Percentiles rank a stretch among this genome's conserved stretches.
These are phyloP conservation scores for Tridacna gigas DNA, from an alignment of 2,888 invertebrate species.

Conservation along the genomic window DNA sequence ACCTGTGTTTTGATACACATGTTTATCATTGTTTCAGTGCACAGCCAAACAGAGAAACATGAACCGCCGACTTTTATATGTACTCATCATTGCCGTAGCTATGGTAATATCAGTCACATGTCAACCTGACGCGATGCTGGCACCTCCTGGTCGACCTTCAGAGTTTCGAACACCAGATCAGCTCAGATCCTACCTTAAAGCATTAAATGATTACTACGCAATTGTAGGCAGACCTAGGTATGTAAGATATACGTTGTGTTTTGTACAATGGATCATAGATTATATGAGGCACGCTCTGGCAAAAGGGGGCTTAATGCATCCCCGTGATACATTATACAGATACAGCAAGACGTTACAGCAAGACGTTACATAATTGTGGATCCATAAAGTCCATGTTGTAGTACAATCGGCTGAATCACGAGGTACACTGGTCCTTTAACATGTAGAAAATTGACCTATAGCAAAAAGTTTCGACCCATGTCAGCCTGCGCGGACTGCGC, in stretches of 20 bases:
- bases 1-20: not conserved
- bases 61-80: conserved; percentile 39
- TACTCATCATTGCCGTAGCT: conserved; percentile 65
- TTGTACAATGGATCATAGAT: no score
- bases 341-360: no score
- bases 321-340: not conserved
- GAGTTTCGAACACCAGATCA: conserved; percentile 86
- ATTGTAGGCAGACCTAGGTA: conserved; percentile 87
- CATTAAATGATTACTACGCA: conserved; percentile 87
- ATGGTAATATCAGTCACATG: conserved; percentile 70
- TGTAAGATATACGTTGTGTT: conserved; percentile 13
- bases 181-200: conserved; percentile 86
- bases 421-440: no score
- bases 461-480: not conserved
- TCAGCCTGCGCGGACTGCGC: not conserved
- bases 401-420: no score
- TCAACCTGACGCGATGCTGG: conserved; percentile 75
- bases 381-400: no score
- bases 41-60: conserved; percentile 32
- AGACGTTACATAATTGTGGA: no score
- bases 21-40: not conserved
- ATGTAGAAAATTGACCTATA: not conserved
- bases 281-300: not conserved
- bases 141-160: conserved; percentile 84
- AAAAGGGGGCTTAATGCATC: not conserved